Base-by-base conservation (phyloP, 1,140 invertebrate species). In the Melipona quadrifasciata region DNA sequence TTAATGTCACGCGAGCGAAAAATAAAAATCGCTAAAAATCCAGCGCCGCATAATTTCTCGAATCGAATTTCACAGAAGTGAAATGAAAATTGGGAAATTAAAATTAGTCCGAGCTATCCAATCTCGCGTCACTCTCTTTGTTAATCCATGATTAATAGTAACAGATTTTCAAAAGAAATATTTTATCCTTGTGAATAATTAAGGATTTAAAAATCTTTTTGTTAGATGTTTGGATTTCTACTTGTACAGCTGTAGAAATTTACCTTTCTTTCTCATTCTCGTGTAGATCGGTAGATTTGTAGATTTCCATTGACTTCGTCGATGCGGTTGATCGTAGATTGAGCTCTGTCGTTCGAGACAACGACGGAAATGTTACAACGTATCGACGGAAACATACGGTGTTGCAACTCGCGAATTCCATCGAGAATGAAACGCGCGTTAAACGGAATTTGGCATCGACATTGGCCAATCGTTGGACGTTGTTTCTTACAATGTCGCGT, bases 1-100 rank as follows among this genome's bases (percentile, higher is more conserved):
- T 75, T 76, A 82, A 82, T 77, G 53, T 67, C 73, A 77, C 19
- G 58, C 27, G 19, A 24, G 27, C 51, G n/a, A 82, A 47, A 67
- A 82, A 39, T 31, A 47, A 75, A 67, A 82, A 67, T 58, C 16
- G 17, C 21, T 47, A 47, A 47, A 47, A 47, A 47, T 8, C 39
- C 39, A 47, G 39, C 39, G 39, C 39, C 8, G 3, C 34, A 19
- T 53, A n/a, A 16, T 53, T 11, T 21, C 21, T 14, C 8, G 34
- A 5, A 21, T 57, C 16, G 1, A 14, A 19, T 57, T 19, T n/a
- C 39, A 8, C 8, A 47, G 39, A 47, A 47, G 39, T 8, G 10
- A 47, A 47, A 47, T 47, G 39, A 6, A 39, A 39, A 39, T 39
- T 39, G 6, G 39, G 39, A 39, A 39, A 39, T 10, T 4, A 47